phyloP scores from a whole-genome alignment of 2,797 vertebrate genomes.

The Chelon auratus region DNA sequence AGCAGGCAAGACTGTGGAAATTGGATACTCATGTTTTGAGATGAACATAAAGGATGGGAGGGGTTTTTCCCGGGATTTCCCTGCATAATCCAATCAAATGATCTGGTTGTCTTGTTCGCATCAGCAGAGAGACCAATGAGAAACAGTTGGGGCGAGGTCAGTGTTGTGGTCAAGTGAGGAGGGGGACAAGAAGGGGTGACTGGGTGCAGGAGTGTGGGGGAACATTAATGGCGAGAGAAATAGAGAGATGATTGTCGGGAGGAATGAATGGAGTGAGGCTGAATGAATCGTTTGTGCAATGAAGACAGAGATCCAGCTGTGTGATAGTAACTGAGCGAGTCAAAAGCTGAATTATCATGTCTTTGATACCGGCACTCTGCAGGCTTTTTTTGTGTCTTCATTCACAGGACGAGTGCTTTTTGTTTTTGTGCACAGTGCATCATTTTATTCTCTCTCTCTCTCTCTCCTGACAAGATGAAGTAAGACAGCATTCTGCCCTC shows the following conservation, averaged over 20 bases:
- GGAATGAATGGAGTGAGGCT: constrained; percentile 52
- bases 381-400: constrained; percentile 36
- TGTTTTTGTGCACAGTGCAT: constrained; percentile 26
- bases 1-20: constrained; percentile 81
- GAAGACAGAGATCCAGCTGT: constrained; percentile 56
- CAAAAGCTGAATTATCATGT: constrained; percentile 39
- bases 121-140: constrained; percentile 66
- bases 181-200: constrained; percentile 33
- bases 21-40: constrained; percentile 75
- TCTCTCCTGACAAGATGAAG: constrained; percentile 66
- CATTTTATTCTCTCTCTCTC: constrained; percentile 22
- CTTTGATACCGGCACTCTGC: constrained; percentile 35
- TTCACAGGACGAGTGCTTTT: constrained; percentile 26
- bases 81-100: constrained; percentile 73
- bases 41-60: constrained; percentile 75
- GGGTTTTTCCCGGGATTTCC: constrained; percentile 74
- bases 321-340: constrained; percentile 42
- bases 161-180: constrained; percentile 53
- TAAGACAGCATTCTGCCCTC: constrained; percentile 63
- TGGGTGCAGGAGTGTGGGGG: constrained; percentile 43
- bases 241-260: constrained; percentile 61
- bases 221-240: constrained; percentile 25
- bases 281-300: constrained; percentile 60
- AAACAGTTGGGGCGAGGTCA: constrained; percentile 62
- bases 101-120: constrained; percentile 23